Conservation (phyloP, 2,888 invertebrate genomes). For the Cancer borealis region DNA sequence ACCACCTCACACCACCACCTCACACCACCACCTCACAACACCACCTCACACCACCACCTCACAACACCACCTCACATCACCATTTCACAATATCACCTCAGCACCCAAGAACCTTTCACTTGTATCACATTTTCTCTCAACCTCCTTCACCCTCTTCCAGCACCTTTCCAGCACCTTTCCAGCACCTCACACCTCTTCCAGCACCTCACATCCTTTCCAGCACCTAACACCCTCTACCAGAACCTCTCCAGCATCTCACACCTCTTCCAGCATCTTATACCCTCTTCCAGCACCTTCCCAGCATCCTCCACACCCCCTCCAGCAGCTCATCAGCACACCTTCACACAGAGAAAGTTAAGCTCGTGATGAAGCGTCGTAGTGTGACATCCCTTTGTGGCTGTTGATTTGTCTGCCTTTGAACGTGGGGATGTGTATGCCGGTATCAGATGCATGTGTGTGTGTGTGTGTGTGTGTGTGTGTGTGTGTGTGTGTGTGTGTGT, state of each 20-base stretch:
- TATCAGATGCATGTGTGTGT: neutral
- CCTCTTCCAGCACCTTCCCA: neutral
- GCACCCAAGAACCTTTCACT: neutral
- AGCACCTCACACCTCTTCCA: neutral
- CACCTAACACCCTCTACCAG: too few relatives aligned
- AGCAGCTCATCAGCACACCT: neutral
- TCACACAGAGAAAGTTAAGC: neutral
- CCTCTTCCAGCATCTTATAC: neutral
- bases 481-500: neutral
- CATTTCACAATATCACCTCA: neutral
- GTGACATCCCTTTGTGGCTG: neutral
- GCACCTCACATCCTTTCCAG: neutral
- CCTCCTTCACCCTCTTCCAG: neutral
- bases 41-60: too few relatives aligned
- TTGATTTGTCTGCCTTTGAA: conserved; percentile 1
- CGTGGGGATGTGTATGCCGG: neutral
- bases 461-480: neutral
- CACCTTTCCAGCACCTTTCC: neutral
- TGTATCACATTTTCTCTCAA: neutral
- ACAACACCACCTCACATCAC: too few relatives aligned
- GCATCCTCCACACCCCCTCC: too few relatives aligned
- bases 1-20: neutral
- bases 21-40: too few relatives aligned
- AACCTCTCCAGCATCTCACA: neutral
- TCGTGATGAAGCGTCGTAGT: neutral